Percentiles rank a stretch among this genome's conserved stretches.
These are phyloP conservation scores for Glossosoma conforme DNA, from an alignment of 1,140 invertebrate genomes.

Conservation along the genomic window DNA sequence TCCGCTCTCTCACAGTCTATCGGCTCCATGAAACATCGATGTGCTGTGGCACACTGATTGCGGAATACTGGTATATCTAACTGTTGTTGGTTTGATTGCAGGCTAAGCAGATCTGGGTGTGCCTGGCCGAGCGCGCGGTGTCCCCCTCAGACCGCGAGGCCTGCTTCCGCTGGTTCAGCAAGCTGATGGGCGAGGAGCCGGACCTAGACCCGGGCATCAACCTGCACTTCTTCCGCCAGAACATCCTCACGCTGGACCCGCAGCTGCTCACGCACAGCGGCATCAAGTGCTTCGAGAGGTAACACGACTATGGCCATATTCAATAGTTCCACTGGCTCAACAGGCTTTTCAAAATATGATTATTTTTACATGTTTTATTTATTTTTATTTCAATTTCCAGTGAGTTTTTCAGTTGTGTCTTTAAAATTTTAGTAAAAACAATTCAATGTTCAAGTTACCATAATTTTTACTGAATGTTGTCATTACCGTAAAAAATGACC, in stretches of 20 bases:
- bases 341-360: too few relatives aligned
- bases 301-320: too few relatives aligned
- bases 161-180: conserved; percentile 99
- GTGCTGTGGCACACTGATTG: not conserved
- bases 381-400: too few relatives aligned
- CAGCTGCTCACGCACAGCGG: conserved; percentile 90
- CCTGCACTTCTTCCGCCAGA: conserved; percentile 93
- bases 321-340: too few relatives aligned
- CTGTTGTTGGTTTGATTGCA: conserved; percentile 23
- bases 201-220: conserved; percentile 96
- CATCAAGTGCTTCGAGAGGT: conserved; percentile 75
- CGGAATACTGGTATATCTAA: too few relatives aligned
- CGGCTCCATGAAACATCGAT: not conserved
- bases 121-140: conserved; percentile 88
- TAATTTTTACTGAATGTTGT: too few relatives aligned
- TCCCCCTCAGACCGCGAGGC: conserved; percentile 90
- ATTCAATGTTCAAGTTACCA: too few relatives aligned
- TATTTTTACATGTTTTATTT: too few relatives aligned
- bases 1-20: not conserved
- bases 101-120: conserved; percentile 96
- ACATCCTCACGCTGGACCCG: conserved; percentile 90
- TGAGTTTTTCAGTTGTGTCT: too few relatives aligned
- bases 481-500: too few relatives aligned
- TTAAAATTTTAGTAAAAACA: too few relatives aligned
- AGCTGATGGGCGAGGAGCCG: conserved; percentile 95